A percentile compares a stretch with the other conserved stretches of the same genome.
These are phyloP conservation scores for Steinernema khuongi DNA, from an alignment of 1,140 invertebrate species.

Conservation along the genomic window DNA sequence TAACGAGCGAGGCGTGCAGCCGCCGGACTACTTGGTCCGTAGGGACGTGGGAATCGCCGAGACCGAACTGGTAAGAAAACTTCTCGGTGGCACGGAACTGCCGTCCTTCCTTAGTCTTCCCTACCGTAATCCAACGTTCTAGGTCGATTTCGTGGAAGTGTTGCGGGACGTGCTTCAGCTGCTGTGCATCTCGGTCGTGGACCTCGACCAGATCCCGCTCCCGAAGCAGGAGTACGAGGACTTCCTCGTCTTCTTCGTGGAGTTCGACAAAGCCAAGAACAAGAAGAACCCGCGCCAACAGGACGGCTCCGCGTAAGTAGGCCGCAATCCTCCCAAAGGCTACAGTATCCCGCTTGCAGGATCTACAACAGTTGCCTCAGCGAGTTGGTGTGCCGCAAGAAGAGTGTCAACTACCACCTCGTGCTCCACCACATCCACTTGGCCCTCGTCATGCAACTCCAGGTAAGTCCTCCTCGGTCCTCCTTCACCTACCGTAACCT, in stretches of 20 bases:
- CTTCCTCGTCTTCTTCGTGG: neutral
- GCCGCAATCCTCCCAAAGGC: too few relatives aligned
- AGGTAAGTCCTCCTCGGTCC: neutral
- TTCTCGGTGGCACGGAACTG: neutral
- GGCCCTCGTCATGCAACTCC: neutral
- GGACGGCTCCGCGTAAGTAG: too few relatives aligned
- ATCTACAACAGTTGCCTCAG: neutral
- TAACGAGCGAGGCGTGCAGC: neutral
- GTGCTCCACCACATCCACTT: neutral
- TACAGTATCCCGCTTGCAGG: neutral
- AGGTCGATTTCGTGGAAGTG: neutral
- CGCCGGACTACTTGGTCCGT: neutral
- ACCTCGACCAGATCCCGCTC: neutral
- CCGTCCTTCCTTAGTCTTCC: too few relatives aligned
- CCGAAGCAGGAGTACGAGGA: slow-evolving; percentile 3
- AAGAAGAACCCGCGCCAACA: too few relatives aligned
- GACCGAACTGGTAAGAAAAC: neutral
- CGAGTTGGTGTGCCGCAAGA: neutral
- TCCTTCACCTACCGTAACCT: neutral
- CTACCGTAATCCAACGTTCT: too few relatives aligned
- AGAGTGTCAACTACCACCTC: slow-evolving; percentile 7
- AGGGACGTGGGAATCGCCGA: neutral
- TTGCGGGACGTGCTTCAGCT: neutral
- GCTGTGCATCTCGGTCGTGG: neutral
- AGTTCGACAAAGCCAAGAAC: neutral